These are phyloP conservation scores for Anneissia japonica DNA, from an alignment of 35 echinoderm and acorn worm genomes.

Conservation along the genomic window DNA sequence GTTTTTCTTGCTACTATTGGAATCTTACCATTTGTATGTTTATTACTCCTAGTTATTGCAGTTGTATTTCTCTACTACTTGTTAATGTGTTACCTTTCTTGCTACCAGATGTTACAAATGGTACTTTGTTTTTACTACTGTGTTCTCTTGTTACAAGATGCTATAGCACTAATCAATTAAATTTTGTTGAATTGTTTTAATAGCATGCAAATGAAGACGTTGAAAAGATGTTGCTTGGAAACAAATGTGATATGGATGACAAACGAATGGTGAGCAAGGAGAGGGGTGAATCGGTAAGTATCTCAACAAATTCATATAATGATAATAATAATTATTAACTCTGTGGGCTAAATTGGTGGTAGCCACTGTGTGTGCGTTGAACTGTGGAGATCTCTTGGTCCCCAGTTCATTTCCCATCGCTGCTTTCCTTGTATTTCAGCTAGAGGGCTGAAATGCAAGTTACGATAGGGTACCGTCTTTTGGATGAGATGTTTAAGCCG, in stretches of 20 bases:
- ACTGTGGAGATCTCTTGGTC: no score
- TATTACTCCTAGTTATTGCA: not conserved
- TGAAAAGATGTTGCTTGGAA: constrained; percentile 99
- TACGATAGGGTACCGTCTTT: no score
- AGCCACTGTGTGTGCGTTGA: no score
- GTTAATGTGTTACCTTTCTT: not conserved
- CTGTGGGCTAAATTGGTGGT: no score
- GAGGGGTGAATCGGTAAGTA: constrained; percentile 95
- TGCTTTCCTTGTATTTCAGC: no score
- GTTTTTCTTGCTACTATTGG: no score
- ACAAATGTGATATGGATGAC: constrained; percentile 99
- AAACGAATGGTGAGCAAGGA: constrained; percentile 99
- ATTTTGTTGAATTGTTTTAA: constrained; percentile 20
- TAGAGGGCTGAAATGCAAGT: no score
- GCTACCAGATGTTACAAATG: not conserved
- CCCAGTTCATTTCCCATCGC: no score
- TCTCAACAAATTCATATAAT: not conserved
- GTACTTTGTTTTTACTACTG: not conserved
- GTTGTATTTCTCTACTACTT: not conserved
- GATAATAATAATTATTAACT: not conserved
- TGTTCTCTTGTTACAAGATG: not conserved
- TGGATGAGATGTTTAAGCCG: no score
- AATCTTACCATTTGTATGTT: no score
- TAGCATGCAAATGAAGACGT: constrained; percentile 99
- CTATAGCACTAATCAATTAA: no score